Base-by-base conservation (phyloP, 2,888 invertebrate species). In the Acleris cristana region DNA sequence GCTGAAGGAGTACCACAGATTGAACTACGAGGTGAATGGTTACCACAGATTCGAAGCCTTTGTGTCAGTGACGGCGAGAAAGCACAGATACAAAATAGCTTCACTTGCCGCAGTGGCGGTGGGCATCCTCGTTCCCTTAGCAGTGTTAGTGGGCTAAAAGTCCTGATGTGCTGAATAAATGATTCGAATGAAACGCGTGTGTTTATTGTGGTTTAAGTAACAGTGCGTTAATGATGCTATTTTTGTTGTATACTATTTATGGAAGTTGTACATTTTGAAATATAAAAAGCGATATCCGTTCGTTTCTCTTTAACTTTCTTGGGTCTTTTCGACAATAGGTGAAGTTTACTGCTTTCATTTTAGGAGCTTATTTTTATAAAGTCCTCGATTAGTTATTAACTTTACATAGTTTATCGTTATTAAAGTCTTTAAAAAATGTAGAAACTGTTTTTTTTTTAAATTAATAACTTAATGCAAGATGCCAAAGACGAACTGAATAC, bases 1-100 rank as follows among this genome's bases (percentile, higher is more conserved):
- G 89, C 92, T 99, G 75, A 92, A 96, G 75, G 98, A 98, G 84
- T 92, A 89, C 68, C 79, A 89, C 52, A 75, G 82, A 14, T 57
- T 88, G 64, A 84, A 85, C 57, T 92, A 91, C 64, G 87, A 89
- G 54, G 86, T 92, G 3, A 86, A 79, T 16, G 85, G 86, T 0
- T 79, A 87, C 16, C 82, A 87, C 2, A 79, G 87, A 57, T 81
- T 91, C 18, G 90, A 88, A 69, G 91, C 91, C 0, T 91, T 79
- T 48, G 79, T 90, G 83, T 84, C 85, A 12, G 90, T 91, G 2
- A 87, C 86, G 48, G 89, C 89, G 0, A 76, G 89, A 49, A 88
- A 82, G 67, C 87, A 90, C 65, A 90, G 86, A 65, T 90, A 86
- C 71, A 91, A 89, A 69, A 86, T 92, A 5, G 90, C 84, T 0